These are phyloP conservation scores for Lithosia quadra DNA, from an alignment of 2,888 invertebrate genomes.

Conservation along the genomic window DNA sequence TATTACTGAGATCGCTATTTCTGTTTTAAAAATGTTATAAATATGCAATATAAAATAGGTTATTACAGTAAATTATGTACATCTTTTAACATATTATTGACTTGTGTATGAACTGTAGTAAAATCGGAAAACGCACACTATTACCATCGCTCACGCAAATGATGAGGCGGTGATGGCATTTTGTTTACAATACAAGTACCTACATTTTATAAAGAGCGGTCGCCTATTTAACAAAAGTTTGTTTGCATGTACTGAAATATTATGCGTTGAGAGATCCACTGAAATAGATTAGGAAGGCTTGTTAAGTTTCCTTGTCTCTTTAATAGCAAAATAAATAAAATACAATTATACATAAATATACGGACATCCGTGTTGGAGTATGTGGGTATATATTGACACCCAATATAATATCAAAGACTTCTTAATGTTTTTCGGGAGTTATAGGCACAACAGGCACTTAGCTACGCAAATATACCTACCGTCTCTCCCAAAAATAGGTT, in stretches of 20 bases:
- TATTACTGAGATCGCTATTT: not conserved
- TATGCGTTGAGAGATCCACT: not conserved
- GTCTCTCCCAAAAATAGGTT: not conserved
- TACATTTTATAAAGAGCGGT: constrained; percentile 7
- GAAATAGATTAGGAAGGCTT: not conserved
- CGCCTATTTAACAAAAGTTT: constrained; percentile 1
- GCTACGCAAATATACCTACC: too few species aligned
- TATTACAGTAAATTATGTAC: not conserved
- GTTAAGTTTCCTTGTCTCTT: not conserved
- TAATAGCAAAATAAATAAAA: constrained; percentile 1
- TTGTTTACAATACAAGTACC: constrained; percentile 3
- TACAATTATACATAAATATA: too few species aligned
- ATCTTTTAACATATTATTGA: not conserved
- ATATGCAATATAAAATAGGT: not conserved
- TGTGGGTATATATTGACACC: too few species aligned
- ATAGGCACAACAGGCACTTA: too few species aligned
- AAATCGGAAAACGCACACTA: not conserved
- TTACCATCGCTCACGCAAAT: not conserved
- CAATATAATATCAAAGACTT: too few species aligned
- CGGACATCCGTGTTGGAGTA: too few species aligned
- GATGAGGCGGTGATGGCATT: constrained; percentile 9
- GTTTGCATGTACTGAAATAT: not conserved
- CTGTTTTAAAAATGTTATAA: not conserved
- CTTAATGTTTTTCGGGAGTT: too few species aligned
- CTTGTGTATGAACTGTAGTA: not conserved